phyloP scores from a whole-genome alignment of 2,888 invertebrate species.

The Cataglyphis livida region DNA sequence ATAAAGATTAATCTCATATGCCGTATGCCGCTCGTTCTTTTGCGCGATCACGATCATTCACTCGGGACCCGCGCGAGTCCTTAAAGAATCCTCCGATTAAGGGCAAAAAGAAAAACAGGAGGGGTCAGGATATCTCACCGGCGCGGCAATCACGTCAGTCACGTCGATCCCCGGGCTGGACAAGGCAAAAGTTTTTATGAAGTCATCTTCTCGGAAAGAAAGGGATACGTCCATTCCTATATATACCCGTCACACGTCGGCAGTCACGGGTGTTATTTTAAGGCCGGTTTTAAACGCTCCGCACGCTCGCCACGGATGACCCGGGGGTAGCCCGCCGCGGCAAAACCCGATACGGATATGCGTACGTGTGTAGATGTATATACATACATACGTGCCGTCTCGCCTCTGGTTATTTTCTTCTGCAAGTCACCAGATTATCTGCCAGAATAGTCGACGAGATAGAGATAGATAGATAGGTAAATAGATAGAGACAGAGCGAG shows the following conservation, averaged over 20 bases:
- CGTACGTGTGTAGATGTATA: conserved; percentile 45
- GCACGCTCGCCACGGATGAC: conserved; percentile 57
- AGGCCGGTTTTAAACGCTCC: conserved; percentile 75
- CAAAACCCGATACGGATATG: conserved; percentile 75
- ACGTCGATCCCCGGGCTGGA: conserved; percentile 70
- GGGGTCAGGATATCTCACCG: conserved; percentile 28
- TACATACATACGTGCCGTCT: conserved; percentile 38
- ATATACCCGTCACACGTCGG: conserved; percentile 69
- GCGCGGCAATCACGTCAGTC: conserved; percentile 72
- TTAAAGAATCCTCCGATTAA: conserved; percentile 64
- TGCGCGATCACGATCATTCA: conserved; percentile 4
- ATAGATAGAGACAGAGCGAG: background rate
- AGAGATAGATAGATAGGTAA: conserved; percentile 1
- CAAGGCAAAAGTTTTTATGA: conserved; percentile 80
- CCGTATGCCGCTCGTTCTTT: conserved; percentile 32
- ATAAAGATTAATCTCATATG: conserved; percentile 19
- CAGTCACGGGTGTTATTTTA: conserved; percentile 81
- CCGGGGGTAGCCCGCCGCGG: conserved; percentile 73
- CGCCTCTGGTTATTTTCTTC: conserved; percentile 72
- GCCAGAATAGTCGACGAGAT: conserved; percentile 43
- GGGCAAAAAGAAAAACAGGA: conserved; percentile 67
- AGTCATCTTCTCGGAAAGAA: conserved; percentile 83
- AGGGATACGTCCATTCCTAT: conserved; percentile 77
- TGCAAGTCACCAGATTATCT: conserved; percentile 75
- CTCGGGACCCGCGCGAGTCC: conserved; percentile 37